Percentiles rank a stretch among this genome's conserved stretches.
These are phyloP conservation scores for Brachylomia viminalis DNA, from an alignment of 2,888 invertebrate genomes.

Conservation along the genomic window DNA sequence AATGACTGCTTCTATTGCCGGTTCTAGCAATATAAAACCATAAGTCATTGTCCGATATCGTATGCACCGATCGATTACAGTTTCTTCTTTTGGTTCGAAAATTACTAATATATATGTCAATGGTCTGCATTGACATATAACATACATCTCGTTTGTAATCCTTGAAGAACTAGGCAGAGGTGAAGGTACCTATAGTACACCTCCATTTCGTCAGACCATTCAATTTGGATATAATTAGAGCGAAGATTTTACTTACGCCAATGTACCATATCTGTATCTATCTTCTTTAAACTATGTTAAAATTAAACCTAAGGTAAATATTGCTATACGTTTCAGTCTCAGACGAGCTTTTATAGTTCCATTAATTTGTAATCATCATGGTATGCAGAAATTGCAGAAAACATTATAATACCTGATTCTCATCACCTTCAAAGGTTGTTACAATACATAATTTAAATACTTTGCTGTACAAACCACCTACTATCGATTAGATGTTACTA, in stretches of 20 bases:
- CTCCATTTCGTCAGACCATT: background rate
- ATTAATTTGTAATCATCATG: background rate
- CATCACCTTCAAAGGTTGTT: conserved; percentile 36
- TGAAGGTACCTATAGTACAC: background rate
- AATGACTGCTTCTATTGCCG: background rate
- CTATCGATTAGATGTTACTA: conserved; percentile 61
- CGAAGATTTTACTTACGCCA: background rate
- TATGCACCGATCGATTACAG: background rate
- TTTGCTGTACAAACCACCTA: conserved; percentile 32
- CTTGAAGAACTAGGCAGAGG: background rate
- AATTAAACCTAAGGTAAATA: background rate
- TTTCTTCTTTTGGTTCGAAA: background rate
- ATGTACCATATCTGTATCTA: background rate
- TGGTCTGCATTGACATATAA: no score
- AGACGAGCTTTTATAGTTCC: background rate
- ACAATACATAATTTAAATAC: conserved; percentile 41
- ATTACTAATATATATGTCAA: background rate
- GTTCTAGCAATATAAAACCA: background rate
- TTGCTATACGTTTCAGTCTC: background rate
- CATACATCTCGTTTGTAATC: background rate
- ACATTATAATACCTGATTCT: conserved; percentile 13
- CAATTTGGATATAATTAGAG: background rate
- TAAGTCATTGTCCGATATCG: background rate
- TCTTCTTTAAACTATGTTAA: background rate
- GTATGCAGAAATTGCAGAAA: conserved; percentile 18